Base-by-base conservation (phyloP, 2,113 vertebrate species). In the Gallinago media region DNA sequence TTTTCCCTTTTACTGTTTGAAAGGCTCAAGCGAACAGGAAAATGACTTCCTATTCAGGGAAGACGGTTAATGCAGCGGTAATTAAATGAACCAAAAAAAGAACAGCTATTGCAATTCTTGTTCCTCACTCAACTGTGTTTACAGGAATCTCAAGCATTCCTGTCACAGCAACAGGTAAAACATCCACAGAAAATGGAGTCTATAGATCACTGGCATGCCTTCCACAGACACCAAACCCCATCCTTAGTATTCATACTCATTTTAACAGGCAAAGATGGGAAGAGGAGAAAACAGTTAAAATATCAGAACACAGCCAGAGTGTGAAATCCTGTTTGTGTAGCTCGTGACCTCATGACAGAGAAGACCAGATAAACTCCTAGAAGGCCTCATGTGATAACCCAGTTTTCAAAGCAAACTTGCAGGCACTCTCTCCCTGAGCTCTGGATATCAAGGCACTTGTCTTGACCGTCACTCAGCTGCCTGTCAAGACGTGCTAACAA, bases 101-200 rank as follows among this genome's bases (percentile, higher is more conserved):
- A 92, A 83, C 46, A 89, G 36, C 58, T 91, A 67, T 36, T 59
- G 49, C 50, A 46, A 47, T 66, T 73, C 67, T 79, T 87, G 31
- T 36, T 82, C 46, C 36, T 92, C 66, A 67, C 34, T 88, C 63
- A 88, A 42, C 61, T 93, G 63, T 52, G 46, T 92, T 89, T 92
- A 88, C 65, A 91, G 40, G 56, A 95, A 89, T 89, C 44, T 73
- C 52, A 59, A 63, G 29, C 0, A 0, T 46, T 84, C 22, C 70
- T 90, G 75, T 85, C 89, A 96, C 31, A 94, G 62, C 25, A 91
- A 61, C 31, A 88, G 63, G 78, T 89, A 80, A 95, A 93, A 79
- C n/a, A 55, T 18, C 47, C 76, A 79, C 59, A 89, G 75, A 86
- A 90, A 94, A 89, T 3, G 9, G 9, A 78, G 16, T 59, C 54